phyloP scores from a whole-genome alignment of 1,140 invertebrate species.

The Pantala flavescens region DNA sequence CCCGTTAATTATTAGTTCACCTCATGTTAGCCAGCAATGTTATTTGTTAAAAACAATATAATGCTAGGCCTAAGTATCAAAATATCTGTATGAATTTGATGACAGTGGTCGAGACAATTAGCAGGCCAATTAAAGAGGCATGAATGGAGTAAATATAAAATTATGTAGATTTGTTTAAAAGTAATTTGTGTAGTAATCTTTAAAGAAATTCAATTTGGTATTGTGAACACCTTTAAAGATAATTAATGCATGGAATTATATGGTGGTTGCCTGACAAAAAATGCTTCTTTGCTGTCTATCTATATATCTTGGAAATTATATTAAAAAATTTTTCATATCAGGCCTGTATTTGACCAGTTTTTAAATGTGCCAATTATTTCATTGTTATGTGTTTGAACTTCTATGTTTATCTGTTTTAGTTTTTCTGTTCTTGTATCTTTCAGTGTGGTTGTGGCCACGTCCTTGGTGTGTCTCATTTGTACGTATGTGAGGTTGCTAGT shows the following conservation, averaged over 20 bases:
- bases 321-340: not conserved
- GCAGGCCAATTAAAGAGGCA: slow-evolving; percentile 4
- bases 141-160: not conserved
- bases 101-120: slow-evolving; percentile 1
- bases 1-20: no score
- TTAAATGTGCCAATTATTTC: slow-evolving; percentile 2
- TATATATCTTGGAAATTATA: slow-evolving; percentile 8
- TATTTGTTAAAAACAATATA: no score
- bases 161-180: not conserved
- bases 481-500: not conserved
- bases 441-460: slow-evolving; percentile 15
- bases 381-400: slow-evolving; percentile 12
- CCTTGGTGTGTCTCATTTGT: not conserved
- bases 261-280: slow-evolving; percentile 1
- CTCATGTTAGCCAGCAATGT: no score
- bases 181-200: not conserved
- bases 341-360: slow-evolving; percentile 8
- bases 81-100: not conserved
- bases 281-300: slow-evolving; percentile 11
- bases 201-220: slow-evolving; percentile 3
- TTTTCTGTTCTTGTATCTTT: slow-evolving; percentile 15
- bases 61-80: no score
- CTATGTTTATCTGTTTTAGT: slow-evolving; percentile 12
- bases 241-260: not conserved
- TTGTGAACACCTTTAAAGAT: not conserved